These are phyloP conservation scores for Synanceia verrucosa DNA, from an alignment of 2,797 vertebrate species.

Conservation along the genomic window DNA sequence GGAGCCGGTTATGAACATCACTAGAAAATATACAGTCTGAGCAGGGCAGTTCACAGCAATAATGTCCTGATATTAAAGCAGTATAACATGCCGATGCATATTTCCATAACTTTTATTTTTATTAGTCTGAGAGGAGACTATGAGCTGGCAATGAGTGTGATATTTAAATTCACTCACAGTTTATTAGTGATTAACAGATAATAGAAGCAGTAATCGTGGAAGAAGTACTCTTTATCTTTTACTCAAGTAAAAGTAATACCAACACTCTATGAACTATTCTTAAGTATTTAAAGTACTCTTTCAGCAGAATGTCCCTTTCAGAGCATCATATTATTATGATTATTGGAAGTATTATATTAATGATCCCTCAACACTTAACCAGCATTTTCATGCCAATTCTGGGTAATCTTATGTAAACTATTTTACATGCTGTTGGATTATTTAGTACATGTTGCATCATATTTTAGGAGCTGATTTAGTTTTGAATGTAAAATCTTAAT, in stretches of 20 bases:
- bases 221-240: background rate
- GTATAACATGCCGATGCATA: background rate
- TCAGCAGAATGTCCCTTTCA: too few relatives aligned
- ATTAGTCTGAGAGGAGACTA: background rate
- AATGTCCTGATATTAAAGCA: background rate
- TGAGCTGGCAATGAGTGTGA: background rate
- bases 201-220: background rate
- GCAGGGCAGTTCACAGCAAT: slow-evolving; percentile 1
- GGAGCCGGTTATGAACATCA: slow-evolving; percentile 30
- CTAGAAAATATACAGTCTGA: slow-evolving; percentile 40
- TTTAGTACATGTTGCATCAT: background rate
- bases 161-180: background rate
- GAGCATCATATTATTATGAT: too few relatives aligned
- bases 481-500: background rate
- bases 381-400: too few relatives aligned
- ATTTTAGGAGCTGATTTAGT: background rate
- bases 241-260: background rate
- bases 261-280: background rate
- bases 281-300: background rate
- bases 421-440: background rate
- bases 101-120: background rate
- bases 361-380: too few relatives aligned
- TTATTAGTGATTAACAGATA: background rate
- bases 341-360: too few relatives aligned
- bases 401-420: background rate